phyloP scores from a whole-genome alignment of 2,888 invertebrate genomes.

The Ametastegia equiseti region DNA sequence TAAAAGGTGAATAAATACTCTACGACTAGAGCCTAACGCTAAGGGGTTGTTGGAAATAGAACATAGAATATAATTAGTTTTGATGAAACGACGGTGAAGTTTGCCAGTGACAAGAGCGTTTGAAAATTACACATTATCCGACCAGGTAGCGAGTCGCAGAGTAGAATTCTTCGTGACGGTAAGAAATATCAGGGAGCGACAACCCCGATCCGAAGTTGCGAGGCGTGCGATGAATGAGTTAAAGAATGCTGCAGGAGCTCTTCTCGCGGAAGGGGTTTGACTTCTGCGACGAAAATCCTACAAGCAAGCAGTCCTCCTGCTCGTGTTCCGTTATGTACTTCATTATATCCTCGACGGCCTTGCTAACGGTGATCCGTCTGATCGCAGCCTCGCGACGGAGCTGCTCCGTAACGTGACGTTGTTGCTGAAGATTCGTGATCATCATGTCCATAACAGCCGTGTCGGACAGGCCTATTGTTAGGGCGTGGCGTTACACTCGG shows the following conservation, averaged over 20 bases:
- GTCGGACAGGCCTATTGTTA: slow-evolving; percentile 92
- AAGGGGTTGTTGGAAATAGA: slow-evolving; percentile 13
- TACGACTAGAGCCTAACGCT: background rate
- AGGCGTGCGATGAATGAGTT: slow-evolving; percentile 71
- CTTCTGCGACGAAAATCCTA: slow-evolving; percentile 95
- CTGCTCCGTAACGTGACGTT: slow-evolving; percentile 95
- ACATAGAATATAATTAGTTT: background rate
- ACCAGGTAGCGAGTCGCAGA: background rate
- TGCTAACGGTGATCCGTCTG: slow-evolving; percentile 89
- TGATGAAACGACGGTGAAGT: background rate
- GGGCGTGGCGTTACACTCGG: slow-evolving; percentile 58
- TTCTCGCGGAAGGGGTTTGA: slow-evolving; percentile 97
- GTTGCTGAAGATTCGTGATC: slow-evolving; percentile 95
- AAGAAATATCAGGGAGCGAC: background rate
- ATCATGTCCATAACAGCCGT: slow-evolving; percentile 95
- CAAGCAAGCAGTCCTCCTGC: slow-evolving; percentile 94
- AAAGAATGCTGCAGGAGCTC: slow-evolving; percentile 91
- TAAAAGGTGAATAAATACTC: background rate
- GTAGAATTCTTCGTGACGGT: background rate
- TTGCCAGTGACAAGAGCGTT: background rate
- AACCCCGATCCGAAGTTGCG: slow-evolving; percentile 4
- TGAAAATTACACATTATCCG: background rate
- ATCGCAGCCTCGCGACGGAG: slow-evolving; percentile 93
- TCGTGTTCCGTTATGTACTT: slow-evolving; percentile 94
- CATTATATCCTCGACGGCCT: slow-evolving; percentile 94